phyloP scores from a whole-genome alignment of 2,797 vertebrate genomes.

The Chiroxiphia lanceolata region DNA sequence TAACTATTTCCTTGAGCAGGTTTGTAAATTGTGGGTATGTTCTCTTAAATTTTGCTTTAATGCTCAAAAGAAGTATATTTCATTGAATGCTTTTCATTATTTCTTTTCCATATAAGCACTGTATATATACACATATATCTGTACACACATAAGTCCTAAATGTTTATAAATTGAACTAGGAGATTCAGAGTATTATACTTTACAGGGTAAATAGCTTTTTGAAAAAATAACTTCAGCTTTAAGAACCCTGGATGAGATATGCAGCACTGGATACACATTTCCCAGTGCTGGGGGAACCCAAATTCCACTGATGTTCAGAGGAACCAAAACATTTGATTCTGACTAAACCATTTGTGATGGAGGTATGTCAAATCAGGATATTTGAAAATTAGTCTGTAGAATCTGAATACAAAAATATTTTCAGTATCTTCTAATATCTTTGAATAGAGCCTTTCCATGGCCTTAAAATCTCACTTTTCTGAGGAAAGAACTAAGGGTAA shows the following conservation, averaged over 20 bases:
- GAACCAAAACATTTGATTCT: neutral
- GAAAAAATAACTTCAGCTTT: neutral
- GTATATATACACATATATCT: neutral
- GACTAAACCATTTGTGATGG: neutral
- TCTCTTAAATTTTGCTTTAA: neutral
- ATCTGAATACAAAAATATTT: neutral
- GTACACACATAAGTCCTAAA: neutral
- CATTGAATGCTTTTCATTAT: neutral
- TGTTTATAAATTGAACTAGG: constrained; percentile 9
- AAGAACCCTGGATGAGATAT: neutral
- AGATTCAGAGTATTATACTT: neutral
- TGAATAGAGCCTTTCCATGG: neutral
- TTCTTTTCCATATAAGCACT: neutral
- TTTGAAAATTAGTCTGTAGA: neutral
- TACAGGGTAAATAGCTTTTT: neutral
- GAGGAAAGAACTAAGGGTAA: neutral
- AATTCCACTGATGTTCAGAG: neutral
- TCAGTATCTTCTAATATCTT: neutral
- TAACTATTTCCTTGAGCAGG: neutral
- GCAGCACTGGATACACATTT: neutral
- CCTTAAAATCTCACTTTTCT: neutral
- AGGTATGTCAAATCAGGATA: neutral
- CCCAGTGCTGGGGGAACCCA: neutral
- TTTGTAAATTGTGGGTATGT: neutral
- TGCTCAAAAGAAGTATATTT: neutral